phyloP scores from a whole-genome alignment of 2,888 invertebrate species.

The Pyrgus malvae region DNA sequence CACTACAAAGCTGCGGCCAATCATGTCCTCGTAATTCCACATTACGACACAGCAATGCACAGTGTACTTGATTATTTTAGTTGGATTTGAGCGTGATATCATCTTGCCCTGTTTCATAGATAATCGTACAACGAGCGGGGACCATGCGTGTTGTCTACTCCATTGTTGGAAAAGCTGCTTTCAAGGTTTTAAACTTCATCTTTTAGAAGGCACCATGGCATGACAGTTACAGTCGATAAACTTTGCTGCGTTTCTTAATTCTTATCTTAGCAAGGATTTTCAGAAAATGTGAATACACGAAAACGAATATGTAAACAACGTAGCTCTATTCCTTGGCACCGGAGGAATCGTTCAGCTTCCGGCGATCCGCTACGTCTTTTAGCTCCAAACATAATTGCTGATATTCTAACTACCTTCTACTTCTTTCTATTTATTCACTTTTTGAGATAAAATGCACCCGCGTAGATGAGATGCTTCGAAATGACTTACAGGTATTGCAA shows the following conservation, averaged over 20 bases:
- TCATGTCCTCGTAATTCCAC: conserved; percentile 13
- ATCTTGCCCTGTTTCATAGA: conserved; percentile 81
- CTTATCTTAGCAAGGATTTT: conserved; percentile 71
- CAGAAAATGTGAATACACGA: conserved; percentile 79
- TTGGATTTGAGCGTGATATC: conserved; percentile 61
- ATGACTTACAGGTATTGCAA: conserved; percentile 63
- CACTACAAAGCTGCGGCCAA: conserved; percentile 32
- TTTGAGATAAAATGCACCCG: conserved; percentile 76
- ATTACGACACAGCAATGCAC: conserved; percentile 33
- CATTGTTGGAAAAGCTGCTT: conserved; percentile 82
- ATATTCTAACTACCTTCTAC: conserved; percentile 71
- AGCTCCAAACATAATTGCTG: conserved; percentile 77
- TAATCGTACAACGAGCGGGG: conserved; percentile 75
- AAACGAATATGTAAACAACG: conserved; percentile 62
- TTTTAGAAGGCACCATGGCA: conserved; percentile 82
- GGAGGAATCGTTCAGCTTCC: conserved; percentile 61
- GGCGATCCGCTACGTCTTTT: conserved; percentile 71
- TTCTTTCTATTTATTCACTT: conserved; percentile 74
- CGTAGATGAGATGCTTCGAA: conserved; percentile 76
- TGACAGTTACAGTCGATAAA: conserved; percentile 80
- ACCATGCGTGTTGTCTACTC: conserved; percentile 80
- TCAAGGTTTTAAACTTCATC: conserved; percentile 79
- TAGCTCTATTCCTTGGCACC: conserved; percentile 65
- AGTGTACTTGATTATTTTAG: conserved; percentile 32
- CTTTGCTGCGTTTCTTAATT: conserved; percentile 80